phyloP scores from a whole-genome alignment of 2,797 vertebrate species.

The Fistularia commersonii region DNA sequence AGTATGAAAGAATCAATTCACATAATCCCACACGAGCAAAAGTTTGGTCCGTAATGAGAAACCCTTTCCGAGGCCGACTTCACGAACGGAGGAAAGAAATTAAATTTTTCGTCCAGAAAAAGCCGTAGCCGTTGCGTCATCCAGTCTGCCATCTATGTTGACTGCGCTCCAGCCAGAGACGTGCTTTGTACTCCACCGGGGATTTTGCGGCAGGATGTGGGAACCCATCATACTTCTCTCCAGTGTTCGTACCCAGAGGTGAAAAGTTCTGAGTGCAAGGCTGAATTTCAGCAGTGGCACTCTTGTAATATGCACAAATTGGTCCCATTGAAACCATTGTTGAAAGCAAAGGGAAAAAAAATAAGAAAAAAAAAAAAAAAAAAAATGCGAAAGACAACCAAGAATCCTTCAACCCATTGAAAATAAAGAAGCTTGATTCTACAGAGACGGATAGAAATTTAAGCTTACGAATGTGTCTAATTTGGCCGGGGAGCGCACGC shows the following conservation, averaged over 20 bases:
- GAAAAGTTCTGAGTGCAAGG: constrained; percentile 36
- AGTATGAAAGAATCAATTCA: no score
- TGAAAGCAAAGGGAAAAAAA: constrained; percentile 31
- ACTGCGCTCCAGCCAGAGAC: constrained; percentile 25
- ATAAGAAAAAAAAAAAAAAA: constrained; percentile 39
- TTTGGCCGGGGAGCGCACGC: constrained; percentile 32
- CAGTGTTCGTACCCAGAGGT: constrained; percentile 49
- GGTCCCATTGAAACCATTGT: constrained; percentile 62
- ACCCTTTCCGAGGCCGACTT: background rate
- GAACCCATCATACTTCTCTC: constrained; percentile 32
- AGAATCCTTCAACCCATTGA: constrained; percentile 39
- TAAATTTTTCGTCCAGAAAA: constrained; percentile 7
- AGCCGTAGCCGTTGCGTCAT: constrained; percentile 27
- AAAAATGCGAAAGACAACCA: constrained; percentile 17
- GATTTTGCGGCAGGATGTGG: constrained; percentile 44
- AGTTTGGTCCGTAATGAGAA: background rate
- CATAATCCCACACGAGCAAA: no score
- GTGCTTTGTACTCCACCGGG: constrained; percentile 23
- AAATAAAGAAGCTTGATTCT: constrained; percentile 50
- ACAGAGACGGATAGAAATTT: constrained; percentile 34
- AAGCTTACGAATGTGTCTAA: constrained; percentile 48
- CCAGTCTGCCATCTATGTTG: constrained; percentile 12
- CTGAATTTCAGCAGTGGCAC: constrained; percentile 32
- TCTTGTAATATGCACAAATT: constrained; percentile 61
- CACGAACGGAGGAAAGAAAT: background rate